Evolutionary conservation across 2,113 vertebrate species (phyloP).

Genomic region (Apaloderma vittatum): DNA sequence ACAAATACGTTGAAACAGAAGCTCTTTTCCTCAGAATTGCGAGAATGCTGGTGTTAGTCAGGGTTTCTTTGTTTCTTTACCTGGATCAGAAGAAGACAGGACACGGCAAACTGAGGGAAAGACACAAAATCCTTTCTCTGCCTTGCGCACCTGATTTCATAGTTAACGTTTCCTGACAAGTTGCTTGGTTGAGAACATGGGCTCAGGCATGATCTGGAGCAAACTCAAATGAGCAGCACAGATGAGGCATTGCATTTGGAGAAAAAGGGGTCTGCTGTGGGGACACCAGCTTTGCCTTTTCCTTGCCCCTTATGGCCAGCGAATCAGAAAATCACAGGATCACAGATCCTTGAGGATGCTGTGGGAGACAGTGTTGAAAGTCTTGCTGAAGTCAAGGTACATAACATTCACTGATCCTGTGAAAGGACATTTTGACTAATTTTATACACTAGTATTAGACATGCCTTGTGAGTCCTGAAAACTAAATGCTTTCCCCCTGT

Average conservation of each 20-base stretch:
- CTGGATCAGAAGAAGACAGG: background rate
- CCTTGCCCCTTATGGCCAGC: background rate
- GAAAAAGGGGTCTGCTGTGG: rapidly evolving
- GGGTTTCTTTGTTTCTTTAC: background rate
- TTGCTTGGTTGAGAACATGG: background rate
- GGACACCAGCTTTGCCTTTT: background rate
- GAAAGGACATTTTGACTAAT: background rate
- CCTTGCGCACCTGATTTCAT: background rate
- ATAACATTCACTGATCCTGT: too few relatives aligned
- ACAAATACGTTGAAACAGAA: background rate
- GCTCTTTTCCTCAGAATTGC: background rate
- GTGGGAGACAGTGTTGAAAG: too few relatives aligned
- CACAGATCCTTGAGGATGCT: too few relatives aligned
- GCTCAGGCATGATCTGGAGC: background rate
- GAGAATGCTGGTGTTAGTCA: background rate
- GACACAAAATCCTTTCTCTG: background rate
- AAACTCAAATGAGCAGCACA: rapidly evolving
- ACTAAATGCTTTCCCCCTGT: background rate
- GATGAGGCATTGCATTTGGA: rapidly evolving
- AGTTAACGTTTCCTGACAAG: background rate
- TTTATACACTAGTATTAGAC: background rate
- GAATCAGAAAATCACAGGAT: background rate
- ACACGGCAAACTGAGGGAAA: background rate
- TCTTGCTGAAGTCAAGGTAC: too few relatives aligned
- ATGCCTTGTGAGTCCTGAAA: background rate